Conservation (phyloP, 2,797 vertebrate species). For the Chrosomus eos region DNA sequence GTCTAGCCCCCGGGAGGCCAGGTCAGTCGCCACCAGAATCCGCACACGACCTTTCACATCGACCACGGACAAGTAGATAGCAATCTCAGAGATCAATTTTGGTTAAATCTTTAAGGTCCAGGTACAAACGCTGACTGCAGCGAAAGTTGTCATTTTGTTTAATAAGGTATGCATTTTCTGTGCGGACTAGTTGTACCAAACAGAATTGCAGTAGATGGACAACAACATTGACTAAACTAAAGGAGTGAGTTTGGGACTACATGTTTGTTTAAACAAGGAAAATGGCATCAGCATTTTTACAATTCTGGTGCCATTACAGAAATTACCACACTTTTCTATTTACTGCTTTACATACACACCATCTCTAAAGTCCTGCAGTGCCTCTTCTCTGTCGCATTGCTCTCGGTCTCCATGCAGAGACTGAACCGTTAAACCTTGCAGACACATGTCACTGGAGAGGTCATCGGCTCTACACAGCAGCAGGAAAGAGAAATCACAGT, state of each 20-base stretch:
- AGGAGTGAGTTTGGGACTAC: not conserved
- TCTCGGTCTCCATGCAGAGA: slow-evolving; percentile 92
- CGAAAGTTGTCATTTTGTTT: not conserved
- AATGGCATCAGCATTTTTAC: not conserved
- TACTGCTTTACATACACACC: slow-evolving; percentile 71
- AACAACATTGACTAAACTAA: not conserved
- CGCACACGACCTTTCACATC: slow-evolving; percentile 84
- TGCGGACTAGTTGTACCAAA: not conserved
- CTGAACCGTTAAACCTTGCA: slow-evolving; percentile 87
- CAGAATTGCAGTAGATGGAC: not conserved
- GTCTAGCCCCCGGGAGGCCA: slow-evolving; percentile 94
- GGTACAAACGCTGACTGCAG: not conserved
- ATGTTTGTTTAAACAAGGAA: not conserved
- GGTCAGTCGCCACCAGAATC: slow-evolving; percentile 93
- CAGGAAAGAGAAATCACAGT: slow-evolving; percentile 21
- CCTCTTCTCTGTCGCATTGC: slow-evolving; percentile 91
- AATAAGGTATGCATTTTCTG: not conserved
- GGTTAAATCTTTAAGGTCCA: not conserved
- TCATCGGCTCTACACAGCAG: slow-evolving; percentile 84
- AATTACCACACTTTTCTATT: not conserved
- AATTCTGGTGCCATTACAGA: not conserved
- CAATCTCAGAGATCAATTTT: not conserved
- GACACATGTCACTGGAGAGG: slow-evolving; percentile 90
- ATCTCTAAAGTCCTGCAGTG: slow-evolving; percentile 90
- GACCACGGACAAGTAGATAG: not conserved